These are phyloP conservation scores for Paramormyrops hopkinsi DNA, from an alignment of 2,797 vertebrate genomes.

Conservation along the genomic window DNA sequence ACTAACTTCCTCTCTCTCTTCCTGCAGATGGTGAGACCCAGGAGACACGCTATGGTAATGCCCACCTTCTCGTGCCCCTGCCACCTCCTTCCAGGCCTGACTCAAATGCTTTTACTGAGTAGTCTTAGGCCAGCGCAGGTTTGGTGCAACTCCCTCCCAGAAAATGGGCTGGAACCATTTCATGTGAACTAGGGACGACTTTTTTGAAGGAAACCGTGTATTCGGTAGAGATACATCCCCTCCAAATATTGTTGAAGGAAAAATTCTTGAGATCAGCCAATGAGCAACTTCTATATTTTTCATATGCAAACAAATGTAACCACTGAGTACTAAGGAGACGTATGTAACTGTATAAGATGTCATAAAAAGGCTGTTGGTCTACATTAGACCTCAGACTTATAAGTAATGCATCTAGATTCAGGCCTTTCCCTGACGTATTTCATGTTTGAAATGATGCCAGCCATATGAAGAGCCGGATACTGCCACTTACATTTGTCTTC, in stretches of 20 bases:
- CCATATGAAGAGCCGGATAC: not conserved
- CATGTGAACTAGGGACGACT: not conserved
- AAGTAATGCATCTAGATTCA: not conserved
- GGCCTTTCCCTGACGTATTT: not conserved
- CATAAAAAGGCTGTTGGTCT: not conserved
- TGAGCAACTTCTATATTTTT: not conserved
- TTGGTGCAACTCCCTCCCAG: not conserved
- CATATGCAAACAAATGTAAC: not conserved
- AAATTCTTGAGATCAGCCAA: not conserved
- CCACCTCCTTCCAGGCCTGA: not conserved
- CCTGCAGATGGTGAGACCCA: not conserved
- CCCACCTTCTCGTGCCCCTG: not conserved
- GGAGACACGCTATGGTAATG: not conserved
- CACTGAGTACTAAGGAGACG: not conserved
- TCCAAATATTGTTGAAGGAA: not conserved
- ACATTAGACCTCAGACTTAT: not conserved
- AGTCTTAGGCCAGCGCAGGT: not conserved
- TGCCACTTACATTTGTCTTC: not conserved
- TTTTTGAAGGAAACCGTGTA: not conserved
- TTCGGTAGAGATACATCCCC: not conserved
- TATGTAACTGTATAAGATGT: not conserved
- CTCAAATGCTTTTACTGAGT: not conserved
- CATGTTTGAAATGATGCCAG: not conserved
- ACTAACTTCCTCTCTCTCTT: not conserved
- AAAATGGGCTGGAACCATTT: not conserved